A percentile compares a stretch with the other conserved stretches of the same genome.
These are phyloP conservation scores for Acanthornis magna DNA, from an alignment of 2,797 vertebrate species.

Conservation along the genomic window DNA sequence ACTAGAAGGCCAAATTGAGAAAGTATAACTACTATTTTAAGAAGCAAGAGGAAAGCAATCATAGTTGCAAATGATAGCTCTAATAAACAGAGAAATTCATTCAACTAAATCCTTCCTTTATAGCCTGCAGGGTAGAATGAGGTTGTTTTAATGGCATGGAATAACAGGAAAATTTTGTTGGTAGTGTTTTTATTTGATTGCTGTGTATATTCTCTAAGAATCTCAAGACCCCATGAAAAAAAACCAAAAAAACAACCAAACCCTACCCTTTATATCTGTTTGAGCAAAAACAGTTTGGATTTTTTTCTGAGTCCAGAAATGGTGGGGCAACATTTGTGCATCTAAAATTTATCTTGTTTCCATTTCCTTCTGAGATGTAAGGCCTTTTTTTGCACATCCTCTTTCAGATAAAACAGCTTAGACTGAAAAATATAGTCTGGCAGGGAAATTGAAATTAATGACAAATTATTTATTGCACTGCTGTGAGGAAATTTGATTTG, in stretches of 20 bases:
- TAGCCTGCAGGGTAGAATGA: conserved; percentile 29
- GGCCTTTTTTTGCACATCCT: background rate
- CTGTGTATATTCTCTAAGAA: background rate
- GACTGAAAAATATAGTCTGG: background rate
- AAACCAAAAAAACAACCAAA: background rate
- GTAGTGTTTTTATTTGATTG: conserved; percentile 45
- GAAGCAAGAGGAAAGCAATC: conserved; percentile 24
- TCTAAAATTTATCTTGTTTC: background rate
- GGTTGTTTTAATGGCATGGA: conserved; percentile 19
- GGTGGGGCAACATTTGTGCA: background rate
- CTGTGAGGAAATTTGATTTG: background rate
- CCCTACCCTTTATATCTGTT: background rate
- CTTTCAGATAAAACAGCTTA: background rate
- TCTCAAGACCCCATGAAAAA: background rate
- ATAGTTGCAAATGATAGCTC: conserved; percentile 11
- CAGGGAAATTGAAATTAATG: background rate
- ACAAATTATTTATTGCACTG: background rate
- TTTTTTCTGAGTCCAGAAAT: background rate
- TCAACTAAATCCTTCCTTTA: conserved; percentile 44
- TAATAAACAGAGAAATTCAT: conserved; percentile 56
- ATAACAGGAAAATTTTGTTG: conserved; percentile 38
- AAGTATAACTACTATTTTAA: conserved; percentile 32
- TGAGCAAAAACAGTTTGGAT: background rate
- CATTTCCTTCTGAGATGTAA: background rate
- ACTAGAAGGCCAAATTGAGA: background rate